A percentile compares a stretch with the other conserved stretches of the same genome.
Evolutionary conservation across 2,888 invertebrate species (phyloP).

Genomic region (Drosophila putrida): DNA sequence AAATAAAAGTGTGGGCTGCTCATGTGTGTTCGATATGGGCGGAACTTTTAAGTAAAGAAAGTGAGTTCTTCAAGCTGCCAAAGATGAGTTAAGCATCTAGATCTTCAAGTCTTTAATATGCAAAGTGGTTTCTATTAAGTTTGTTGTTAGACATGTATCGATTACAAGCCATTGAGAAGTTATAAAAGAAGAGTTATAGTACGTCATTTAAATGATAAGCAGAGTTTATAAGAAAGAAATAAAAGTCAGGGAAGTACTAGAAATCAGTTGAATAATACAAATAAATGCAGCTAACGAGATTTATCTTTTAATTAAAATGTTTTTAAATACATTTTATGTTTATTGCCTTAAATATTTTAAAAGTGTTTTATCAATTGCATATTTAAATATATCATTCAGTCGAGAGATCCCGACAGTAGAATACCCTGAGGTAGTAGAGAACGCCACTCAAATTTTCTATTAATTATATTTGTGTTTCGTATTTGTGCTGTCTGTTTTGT

Average conservation of each 20-base stretch:
- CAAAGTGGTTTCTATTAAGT: constrained; percentile 29
- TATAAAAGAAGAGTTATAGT: constrained; percentile 25
- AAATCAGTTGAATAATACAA: neutral
- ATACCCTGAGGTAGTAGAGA: no score
- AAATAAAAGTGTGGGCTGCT: constrained; percentile 55
- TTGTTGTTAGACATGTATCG: constrained; percentile 17
- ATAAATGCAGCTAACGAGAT: neutral
- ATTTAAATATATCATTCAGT: no score
- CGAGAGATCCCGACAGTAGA: no score
- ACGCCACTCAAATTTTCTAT: no score
- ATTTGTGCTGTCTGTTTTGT: no score
- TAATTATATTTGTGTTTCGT: no score
- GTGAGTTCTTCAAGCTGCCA: constrained; percentile 59
- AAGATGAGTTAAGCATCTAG: constrained; percentile 56
- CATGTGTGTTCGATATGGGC: constrained; percentile 49
- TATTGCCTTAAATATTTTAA: neutral
- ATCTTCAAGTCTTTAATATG: constrained; percentile 23
- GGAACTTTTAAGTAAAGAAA: constrained; percentile 55
- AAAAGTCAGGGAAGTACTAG: neutral
- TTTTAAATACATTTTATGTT: neutral
- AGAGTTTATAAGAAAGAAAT: neutral
- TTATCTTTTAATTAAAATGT: neutral
- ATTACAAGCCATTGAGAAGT: constrained; percentile 26
- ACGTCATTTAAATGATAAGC: constrained; percentile 8
- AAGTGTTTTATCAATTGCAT: no score